phyloP scores from a whole-genome alignment of 2,797 vertebrate genomes.

The Champsocephalus gunnari region DNA sequence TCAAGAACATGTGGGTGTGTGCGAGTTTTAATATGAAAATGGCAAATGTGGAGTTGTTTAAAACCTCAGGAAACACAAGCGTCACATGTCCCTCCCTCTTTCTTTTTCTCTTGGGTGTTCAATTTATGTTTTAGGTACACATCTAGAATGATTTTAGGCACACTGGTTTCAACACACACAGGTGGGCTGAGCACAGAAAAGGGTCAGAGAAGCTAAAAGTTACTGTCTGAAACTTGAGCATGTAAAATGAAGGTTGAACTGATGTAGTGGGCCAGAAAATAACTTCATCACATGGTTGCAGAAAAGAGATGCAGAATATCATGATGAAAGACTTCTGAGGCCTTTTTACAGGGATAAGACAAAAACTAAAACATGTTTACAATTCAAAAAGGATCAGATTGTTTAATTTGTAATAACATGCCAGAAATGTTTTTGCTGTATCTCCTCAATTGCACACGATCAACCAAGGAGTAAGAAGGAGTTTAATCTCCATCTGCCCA shows the following conservation, averaged over 20 bases:
- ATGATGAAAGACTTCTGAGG: not conserved
- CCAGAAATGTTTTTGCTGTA: constrained; percentile 2
- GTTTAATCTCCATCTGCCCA: not conserved
- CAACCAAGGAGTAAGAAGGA: not conserved
- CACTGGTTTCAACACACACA: constrained; percentile 1
- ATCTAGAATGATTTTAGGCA: not conserved
- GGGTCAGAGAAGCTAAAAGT: not conserved
- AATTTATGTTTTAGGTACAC: not conserved
- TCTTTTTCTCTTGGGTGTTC: not conserved
- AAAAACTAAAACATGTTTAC: too few species aligned
- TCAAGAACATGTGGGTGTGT: not conserved
- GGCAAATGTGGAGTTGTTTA: constrained; percentile 32
- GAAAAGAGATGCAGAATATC: not conserved
- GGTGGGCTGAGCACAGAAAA: not conserved
- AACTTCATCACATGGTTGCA: not conserved
- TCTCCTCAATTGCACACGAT: not conserved
- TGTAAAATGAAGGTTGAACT: constrained; percentile 1
- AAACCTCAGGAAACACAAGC: constrained; percentile 4
- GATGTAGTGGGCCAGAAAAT: not conserved
- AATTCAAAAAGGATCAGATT: too few species aligned
- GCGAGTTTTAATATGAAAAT: not conserved
- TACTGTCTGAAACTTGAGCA: constrained; percentile 19
- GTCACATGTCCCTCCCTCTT: not conserved
- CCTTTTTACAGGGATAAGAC: too few species aligned
- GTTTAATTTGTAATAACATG: not conserved